These are phyloP conservation scores for Dromiciops gliroides DNA, from an alignment of 2,113 vertebrate species.

Conservation along the genomic window DNA sequence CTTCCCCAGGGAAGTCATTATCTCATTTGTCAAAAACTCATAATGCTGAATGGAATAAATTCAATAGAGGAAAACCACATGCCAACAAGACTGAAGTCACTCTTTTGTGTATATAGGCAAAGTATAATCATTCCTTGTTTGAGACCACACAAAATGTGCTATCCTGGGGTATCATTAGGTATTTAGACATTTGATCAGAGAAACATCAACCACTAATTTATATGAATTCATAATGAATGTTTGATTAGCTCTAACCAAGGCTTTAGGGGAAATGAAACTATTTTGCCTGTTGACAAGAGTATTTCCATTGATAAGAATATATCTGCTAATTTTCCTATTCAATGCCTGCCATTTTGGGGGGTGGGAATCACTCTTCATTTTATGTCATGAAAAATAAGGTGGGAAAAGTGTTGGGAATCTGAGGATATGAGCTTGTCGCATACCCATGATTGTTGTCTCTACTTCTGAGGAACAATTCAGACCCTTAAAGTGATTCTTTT, in stretches of 20 bases:
- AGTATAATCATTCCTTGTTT: background rate
- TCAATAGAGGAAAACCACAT: slow-evolving; percentile 42
- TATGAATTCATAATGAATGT: slow-evolving; percentile 21
- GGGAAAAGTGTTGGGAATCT: background rate
- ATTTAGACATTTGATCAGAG: background rate
- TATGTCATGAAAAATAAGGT: background rate
- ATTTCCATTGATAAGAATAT: background rate
- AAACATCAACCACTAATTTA: background rate
- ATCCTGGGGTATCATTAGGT: background rate
- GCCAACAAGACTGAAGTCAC: slow-evolving; percentile 25
- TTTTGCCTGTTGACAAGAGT: background rate
- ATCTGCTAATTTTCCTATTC: background rate
- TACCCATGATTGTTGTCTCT: background rate
- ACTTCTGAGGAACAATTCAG: background rate
- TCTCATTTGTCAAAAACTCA: slow-evolving; percentile 51
- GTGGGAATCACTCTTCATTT: background rate
- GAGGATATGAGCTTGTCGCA: background rate
- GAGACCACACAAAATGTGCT: background rate
- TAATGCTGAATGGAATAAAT: slow-evolving; percentile 37
- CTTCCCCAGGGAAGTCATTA: slow-evolving; percentile 10
- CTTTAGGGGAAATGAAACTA: slow-evolving; percentile 5
- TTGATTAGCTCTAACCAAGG: background rate
- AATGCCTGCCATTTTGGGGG: background rate
- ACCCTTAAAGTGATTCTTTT: slow-evolving; percentile 12
- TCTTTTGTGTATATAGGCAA: background rate